Base-by-base conservation (phyloP, 1,140 invertebrate species). In the Drosophila sproati region DNA sequence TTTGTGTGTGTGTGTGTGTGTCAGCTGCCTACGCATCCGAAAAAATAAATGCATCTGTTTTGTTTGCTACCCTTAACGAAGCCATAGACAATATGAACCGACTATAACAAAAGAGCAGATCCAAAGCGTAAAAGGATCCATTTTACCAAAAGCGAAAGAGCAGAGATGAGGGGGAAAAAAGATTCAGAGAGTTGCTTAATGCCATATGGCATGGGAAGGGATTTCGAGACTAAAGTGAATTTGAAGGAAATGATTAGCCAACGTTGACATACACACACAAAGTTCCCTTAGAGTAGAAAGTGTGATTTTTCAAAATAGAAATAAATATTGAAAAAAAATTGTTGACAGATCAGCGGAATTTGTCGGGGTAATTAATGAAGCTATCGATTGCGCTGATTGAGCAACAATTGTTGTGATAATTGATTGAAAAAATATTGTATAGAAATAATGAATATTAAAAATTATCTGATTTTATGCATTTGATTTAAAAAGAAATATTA, bases 101-200 rank as follows among this genome's bases (percentile, higher is more conserved):
- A n/a, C 10, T 64, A 66, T 62, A 69, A 56, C 48, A 74, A 68
- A 76, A 73, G 52, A 59, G 51, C 10, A 60, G 59, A 76, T 82
- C 75, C 72, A 76, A 60, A 81, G 78, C 78, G 83, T 87, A 87
- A 87, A 87, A 87, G 83, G 83, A 87, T 87, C 83, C 83, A 82
- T 77, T 73, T 77, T 6, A 12, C 51, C 10, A 47, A 39, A 28
- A 47, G 7, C 35, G 6, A 61, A 29, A 20, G 29, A 64, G 48
- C 37, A 10, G 51, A 4, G 34, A 4, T 7, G 8, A 29, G 47
- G 63, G 47, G 4, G n/a, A 20, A 45, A n/a, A 50, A 34, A 45
- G 39, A 60, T 60, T 47, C 41, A 45, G 29, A 34, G 12, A 41
- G 12, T 28, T 41, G 20, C 10, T 43, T n/a, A 54, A 48, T 50